Percentiles rank a stretch among this genome's conserved stretches.
These are phyloP conservation scores for Cynocephalus volans DNA, from an alignment of 2,113 vertebrate species.

Conservation along the genomic window DNA sequence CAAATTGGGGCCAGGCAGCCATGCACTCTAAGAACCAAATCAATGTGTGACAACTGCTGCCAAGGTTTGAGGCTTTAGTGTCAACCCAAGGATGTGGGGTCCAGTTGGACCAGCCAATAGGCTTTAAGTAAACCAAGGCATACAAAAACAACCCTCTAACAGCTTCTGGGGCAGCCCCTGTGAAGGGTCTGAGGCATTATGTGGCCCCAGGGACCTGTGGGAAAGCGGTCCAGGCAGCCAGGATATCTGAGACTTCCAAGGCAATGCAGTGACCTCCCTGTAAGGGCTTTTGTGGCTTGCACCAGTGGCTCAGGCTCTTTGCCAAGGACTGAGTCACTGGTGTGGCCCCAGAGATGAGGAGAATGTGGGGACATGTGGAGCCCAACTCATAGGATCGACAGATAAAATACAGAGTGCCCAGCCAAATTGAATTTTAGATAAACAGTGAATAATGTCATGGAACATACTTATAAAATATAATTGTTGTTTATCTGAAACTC, in stretches of 20 bases:
- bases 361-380: neutral
- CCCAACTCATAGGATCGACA: neutral
- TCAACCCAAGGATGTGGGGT: too few relatives aligned
- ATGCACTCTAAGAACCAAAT: neutral
- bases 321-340: neutral
- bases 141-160: neutral
- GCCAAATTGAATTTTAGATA: neutral
- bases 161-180: neutral
- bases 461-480: neutral
- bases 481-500: neutral
- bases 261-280: neutral
- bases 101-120: neutral
- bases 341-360: neutral
- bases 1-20: neutral
- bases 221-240: neutral
- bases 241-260: neutral
- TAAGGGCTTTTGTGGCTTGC: neutral
- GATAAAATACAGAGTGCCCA: neutral
- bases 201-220: neutral
- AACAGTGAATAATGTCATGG: neutral
- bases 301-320: accelerated
- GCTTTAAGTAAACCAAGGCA: neutral
- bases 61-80: neutral
- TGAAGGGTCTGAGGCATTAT: too few relatives aligned
- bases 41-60: accelerated